Percentiles rank a stretch among this genome's conserved stretches.
Evolutionary conservation across 2,113 vertebrate genomes (phyloP).

Genomic region (Arenaria interpres): DNA sequence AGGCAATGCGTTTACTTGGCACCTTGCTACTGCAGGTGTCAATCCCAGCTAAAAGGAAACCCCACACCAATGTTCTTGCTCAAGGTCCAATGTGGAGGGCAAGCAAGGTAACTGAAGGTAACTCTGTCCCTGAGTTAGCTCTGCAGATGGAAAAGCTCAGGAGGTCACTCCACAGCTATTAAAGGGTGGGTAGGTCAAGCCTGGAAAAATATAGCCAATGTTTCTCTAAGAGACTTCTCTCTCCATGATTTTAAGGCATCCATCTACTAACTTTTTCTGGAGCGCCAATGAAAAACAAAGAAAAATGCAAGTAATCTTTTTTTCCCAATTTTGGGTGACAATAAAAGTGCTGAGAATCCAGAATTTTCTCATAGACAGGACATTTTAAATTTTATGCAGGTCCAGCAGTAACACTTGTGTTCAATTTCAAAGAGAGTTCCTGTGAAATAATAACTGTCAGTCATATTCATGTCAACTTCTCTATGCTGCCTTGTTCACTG

Average conservation of each 20-base stretch:
- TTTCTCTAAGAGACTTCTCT: background rate
- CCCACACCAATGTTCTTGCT: background rate
- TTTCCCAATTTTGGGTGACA: background rate
- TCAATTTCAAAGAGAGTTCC: constrained; percentile 22
- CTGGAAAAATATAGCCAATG: background rate
- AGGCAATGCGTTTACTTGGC: background rate
- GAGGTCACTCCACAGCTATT: accelerated
- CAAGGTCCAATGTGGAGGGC: background rate
- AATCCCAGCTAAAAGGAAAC: constrained; percentile 28
- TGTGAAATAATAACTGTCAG: constrained; percentile 29
- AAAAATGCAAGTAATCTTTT: background rate
- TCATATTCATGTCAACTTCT: constrained; percentile 12
- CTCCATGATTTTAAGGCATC: background rate
- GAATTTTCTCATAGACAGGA: background rate
- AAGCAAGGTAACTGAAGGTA: background rate
- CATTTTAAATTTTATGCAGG: background rate
- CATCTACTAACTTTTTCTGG: background rate
- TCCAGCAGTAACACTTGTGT: background rate
- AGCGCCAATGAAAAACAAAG: background rate
- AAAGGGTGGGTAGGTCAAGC: background rate
- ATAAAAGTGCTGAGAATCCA: background rate
- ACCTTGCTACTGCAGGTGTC: constrained; percentile 14
- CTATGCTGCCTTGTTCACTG: background rate
- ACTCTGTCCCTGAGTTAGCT: background rate
- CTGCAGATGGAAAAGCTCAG: background rate